phyloP scores from a whole-genome alignment of 2,888 invertebrate genomes.

The Gymnocheta viridis region DNA sequence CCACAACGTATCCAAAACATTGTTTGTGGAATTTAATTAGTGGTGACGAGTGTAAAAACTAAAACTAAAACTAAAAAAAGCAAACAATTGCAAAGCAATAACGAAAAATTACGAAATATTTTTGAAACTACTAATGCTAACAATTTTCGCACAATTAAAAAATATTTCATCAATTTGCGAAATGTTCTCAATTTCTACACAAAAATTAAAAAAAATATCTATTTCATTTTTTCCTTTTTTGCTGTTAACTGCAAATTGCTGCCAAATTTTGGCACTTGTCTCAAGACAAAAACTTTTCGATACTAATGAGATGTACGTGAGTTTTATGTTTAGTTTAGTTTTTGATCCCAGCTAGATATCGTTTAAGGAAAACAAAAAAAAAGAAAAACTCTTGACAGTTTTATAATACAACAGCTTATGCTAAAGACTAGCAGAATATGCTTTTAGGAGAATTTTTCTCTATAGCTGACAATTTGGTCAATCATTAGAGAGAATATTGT shows the following conservation, averaged over 20 bases:
- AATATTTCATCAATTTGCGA: slow-evolving; percentile 28
- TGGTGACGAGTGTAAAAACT: slow-evolving; percentile 59
- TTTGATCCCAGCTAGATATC: neutral
- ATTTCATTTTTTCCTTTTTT: neutral
- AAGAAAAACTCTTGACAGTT: slow-evolving; percentile 17
- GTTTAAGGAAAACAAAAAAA: neutral
- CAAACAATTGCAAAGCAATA: neutral
- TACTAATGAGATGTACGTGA: slow-evolving; percentile 68
- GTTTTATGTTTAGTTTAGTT: slow-evolving; percentile 35
- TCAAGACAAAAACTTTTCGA: slow-evolving; percentile 25
- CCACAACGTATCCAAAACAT: slow-evolving; percentile 1
- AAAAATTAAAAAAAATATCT: neutral
- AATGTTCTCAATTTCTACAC: neutral
- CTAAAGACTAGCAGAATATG: slow-evolving; percentile 1
- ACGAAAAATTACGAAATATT: slow-evolving; percentile 17
- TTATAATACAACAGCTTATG: slow-evolving; percentile 10
- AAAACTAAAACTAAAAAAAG: too few relatives aligned
- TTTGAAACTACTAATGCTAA: slow-evolving; percentile 14
- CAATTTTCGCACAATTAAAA: neutral
- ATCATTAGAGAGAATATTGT: slow-evolving; percentile 7
- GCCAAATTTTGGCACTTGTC: slow-evolving; percentile 52
- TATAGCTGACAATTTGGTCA: neutral
- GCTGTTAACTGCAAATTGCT: slow-evolving; percentile 7
- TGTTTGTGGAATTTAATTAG: slow-evolving; percentile 67
- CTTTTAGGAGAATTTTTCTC: neutral